Conservation (phyloP, 2,113 vertebrate genomes). For the Mirounga angustirostris region DNA sequence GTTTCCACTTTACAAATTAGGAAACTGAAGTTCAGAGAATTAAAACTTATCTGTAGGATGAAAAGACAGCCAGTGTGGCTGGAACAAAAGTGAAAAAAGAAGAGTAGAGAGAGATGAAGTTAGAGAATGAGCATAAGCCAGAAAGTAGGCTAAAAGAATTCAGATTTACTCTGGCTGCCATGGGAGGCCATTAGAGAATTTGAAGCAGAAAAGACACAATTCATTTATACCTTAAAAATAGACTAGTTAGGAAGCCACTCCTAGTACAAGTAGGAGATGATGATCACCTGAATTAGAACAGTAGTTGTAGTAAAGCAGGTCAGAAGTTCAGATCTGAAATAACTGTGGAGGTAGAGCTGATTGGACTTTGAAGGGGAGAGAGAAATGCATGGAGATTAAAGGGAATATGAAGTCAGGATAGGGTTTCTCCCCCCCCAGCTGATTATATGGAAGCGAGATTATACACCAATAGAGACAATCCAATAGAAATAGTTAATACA, state of each 20-base stretch:
- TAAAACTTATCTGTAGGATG: background rate
- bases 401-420: background rate
- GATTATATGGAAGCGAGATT: background rate
- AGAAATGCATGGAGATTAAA: constrained; percentile 23
- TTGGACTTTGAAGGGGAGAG: background rate
- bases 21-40: background rate
- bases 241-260: background rate
- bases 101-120: background rate
- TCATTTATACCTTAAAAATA: background rate
- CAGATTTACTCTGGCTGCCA: constrained; percentile 28
- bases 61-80: background rate
- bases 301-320: background rate
- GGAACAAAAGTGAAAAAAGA: background rate
- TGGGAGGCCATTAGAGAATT: background rate
- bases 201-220: constrained; percentile 21
- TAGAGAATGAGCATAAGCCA: background rate
- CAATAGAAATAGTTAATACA: background rate
- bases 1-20: constrained; percentile 33
- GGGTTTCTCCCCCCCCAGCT: background rate
- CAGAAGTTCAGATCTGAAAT: constrained; percentile 20
- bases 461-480: background rate
- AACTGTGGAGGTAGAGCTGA: background rate
- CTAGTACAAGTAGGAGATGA: background rate
- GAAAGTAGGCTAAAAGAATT: background rate
- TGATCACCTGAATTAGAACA: background rate